Evolutionary conservation across 2,888 invertebrate genomes (phyloP).

Genomic region (Calephelis perditalis): DNA sequence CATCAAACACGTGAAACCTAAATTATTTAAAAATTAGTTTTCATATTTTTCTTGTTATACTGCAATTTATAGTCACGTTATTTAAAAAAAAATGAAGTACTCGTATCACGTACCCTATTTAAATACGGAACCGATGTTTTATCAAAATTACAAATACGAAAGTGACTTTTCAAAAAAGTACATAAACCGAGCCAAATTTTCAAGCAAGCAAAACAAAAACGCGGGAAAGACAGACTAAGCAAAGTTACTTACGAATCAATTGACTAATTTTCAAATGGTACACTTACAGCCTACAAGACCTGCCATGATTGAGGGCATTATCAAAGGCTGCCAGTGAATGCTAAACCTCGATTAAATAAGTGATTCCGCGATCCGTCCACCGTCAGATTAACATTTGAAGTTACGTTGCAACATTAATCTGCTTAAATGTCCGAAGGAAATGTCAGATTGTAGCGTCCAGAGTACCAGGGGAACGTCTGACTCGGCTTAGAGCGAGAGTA

Average conservation of each 20-base stretch:
- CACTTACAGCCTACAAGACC: conserved; percentile 18
- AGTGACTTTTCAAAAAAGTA: too few relatives aligned
- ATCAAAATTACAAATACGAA: too few relatives aligned
- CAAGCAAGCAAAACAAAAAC: too few relatives aligned
- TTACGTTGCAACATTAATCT: conserved; percentile 72
- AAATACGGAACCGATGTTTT: too few relatives aligned
- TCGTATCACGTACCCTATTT: too few relatives aligned
- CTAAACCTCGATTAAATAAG: conserved; percentile 67
- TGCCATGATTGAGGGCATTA: conserved; percentile 33
- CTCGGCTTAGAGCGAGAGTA: conserved; percentile 60
- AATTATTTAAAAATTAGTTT: too few relatives aligned
- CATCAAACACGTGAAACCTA: too few relatives aligned
- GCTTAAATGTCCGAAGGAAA: conserved; percentile 78
- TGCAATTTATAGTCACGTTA: too few relatives aligned
- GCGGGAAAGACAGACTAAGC: too few relatives aligned
- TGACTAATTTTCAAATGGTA: conserved; percentile 21
- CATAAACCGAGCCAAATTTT: too few relatives aligned
- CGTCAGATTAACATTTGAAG: conserved; percentile 74
- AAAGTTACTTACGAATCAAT: conserved; percentile 21
- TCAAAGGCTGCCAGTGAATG: conserved; percentile 46
- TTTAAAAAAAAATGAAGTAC: too few relatives aligned
- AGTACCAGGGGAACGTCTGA: conserved; percentile 54
- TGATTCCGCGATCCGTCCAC: conserved; percentile 67
- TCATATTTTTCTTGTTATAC: too few relatives aligned
- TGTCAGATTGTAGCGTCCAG: conserved; percentile 76